Conservation (phyloP, 2,797 vertebrate species). For the Loris lydekkerianus region DNA sequence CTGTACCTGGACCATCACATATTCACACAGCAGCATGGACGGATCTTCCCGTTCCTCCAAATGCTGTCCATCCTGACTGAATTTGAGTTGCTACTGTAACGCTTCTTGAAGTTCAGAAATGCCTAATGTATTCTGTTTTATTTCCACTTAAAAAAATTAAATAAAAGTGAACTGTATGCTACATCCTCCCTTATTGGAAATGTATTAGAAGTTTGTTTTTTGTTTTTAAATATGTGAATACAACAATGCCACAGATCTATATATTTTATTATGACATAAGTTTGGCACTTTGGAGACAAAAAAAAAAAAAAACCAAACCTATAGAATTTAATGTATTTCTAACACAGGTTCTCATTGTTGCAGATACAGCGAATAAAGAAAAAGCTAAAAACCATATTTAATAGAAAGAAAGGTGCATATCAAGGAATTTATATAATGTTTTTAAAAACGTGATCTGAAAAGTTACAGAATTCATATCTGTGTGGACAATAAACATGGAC, state of each 20-base stretch:
- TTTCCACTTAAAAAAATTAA: background rate
- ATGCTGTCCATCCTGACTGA: background rate
- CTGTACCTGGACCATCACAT: background rate
- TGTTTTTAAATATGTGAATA: constrained; percentile 28
- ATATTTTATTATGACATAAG: background rate
- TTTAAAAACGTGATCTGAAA: background rate
- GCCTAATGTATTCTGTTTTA: background rate
- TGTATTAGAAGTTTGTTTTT: background rate
- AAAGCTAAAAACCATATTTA: background rate
- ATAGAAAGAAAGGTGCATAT: background rate
- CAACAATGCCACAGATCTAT: background rate
- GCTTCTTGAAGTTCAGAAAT: constrained; percentile 35
- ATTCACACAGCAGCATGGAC: background rate
- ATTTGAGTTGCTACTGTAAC: background rate
- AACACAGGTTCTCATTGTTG: background rate
- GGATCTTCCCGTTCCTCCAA: background rate
- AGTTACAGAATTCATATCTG: background rate
- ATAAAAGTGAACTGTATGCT: background rate
- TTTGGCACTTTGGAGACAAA: background rate
- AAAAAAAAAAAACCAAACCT: background rate
- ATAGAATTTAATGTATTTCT: background rate
- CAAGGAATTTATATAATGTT: background rate
- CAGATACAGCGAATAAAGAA: background rate
- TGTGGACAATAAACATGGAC: background rate
- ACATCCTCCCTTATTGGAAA: background rate